Base-by-base conservation (phyloP, 1,140 invertebrate species). In the Hestina assimilis region DNA sequence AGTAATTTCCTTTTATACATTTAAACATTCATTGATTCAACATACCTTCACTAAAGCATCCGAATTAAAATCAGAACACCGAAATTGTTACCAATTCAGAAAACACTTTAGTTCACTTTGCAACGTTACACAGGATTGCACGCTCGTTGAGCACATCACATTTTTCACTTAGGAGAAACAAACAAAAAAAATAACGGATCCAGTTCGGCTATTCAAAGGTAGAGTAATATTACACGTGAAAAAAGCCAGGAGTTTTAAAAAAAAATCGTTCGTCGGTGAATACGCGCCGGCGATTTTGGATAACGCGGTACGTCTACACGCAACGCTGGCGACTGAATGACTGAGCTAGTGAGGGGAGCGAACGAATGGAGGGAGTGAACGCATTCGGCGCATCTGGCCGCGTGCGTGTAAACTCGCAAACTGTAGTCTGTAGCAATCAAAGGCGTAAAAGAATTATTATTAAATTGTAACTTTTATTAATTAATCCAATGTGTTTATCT, bases 101-200 rank as follows among this genome's bases (percentile, higher is more conserved):
- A n/a, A 76, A 65, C 82, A 87, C 81, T 74, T 77, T 75, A 83
- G 80, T 85, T 79, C 79, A 86, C 79, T 75, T 66, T 38, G 55
- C 61, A 78, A 79, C 73, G 79, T 81, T 79, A 77, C 75, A 84
- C 76, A 78, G 67, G 69, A 70, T 54, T 66, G 67, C 72, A 79
- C 73, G 79, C 64, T 77, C 63, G 66, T 69, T 75, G 69, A 75
- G 54, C 81, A 87, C 80, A 83, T 83, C 83, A 87, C 83, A 86
- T 86, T 86, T 83, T 83, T 74, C 80, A 83, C 80, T 76, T 69
- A 57, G 59, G 55, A 63, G 65, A 74, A 75, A 78, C 70, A 78
- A 71, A 70, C 67, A 63, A 71, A 66, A 75, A 70, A 71, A 61
- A 60, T 63, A 64, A 46, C 41, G 59, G 60, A 79, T 80, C 71